Base-by-base conservation (phyloP, 2,888 invertebrate genomes). In the Bedellia somnulentella region DNA sequence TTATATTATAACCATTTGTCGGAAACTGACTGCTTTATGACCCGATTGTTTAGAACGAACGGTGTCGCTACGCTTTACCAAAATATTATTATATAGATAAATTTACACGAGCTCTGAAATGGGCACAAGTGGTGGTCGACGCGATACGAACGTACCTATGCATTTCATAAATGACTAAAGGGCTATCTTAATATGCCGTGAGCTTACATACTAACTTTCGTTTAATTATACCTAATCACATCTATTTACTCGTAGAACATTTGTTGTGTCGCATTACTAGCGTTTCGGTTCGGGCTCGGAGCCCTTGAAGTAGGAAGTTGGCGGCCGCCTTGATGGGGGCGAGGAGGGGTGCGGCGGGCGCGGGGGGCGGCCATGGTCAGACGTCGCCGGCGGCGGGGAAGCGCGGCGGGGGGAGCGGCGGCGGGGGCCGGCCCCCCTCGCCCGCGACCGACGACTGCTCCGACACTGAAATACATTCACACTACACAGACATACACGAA, bases 401-500 rank as follows among this genome's bases (percentile, higher is more conserved):
- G 57, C 86, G 81, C 59, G 86, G 86, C 45, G 87, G 88, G 45
- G 85, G 89, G 73, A 87, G 83, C 59, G 88, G 87, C 46, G 89
- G 89, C 63, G 89, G 88, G 62, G 87, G 86, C 62, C 87, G 81
- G 55, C 73, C 82, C 55, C 73, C 82, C 66, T 81, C 81, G 64
- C 85, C 81, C 66, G 75, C 80, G 67, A 76, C 76, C 77, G 89
- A 89, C 79, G 89, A 89, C 77, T 85, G 88, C 78, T 91, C 91
- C 68, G 89, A 91, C 70, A 89, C 90, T 85, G 87, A 80, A 73
- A 41, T 32, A 15, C 38, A 21, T 21, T 2, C 21, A 21, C 21
- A 2, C n/a, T 21, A n/a, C 21, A 3, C 6, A 5, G 9, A 18
- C 18, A 5, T n/a, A n/a, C n/a, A n/a, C n/a, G n/a, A n/a, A n/a